These are phyloP conservation scores for Vanessa atalanta DNA, from an alignment of 1,140 invertebrate genomes.

Conservation along the genomic window DNA sequence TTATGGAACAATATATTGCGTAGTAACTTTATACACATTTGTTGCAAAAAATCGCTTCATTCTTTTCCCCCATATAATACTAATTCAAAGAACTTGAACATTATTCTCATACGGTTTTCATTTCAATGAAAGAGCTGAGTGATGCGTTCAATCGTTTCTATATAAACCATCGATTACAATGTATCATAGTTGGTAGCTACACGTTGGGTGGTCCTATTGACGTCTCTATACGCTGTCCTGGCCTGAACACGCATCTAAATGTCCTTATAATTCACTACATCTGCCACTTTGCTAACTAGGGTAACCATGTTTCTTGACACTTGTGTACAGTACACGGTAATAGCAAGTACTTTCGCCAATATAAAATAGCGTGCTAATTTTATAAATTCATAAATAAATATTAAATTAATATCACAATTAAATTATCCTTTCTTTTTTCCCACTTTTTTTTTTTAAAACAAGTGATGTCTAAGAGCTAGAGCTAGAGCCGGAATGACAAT, in stretches of 20 bases:
- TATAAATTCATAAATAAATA: neutral
- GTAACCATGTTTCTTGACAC: slow-evolving; percentile 32
- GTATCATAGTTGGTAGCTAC: slow-evolving; percentile 38
- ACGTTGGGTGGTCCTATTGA: slow-evolving; percentile 71
- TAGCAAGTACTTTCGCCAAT: neutral
- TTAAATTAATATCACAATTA: too few species aligned
- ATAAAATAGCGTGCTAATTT: neutral
- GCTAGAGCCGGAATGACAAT: too few species aligned
- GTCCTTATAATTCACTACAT: slow-evolving; percentile 76
- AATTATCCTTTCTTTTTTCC: too few species aligned
- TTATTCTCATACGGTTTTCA: neutral
- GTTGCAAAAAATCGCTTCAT: neutral
- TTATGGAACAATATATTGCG: too few species aligned
- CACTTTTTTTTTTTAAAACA: too few species aligned
- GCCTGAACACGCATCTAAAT: slow-evolving; percentile 68
- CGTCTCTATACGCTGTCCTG: slow-evolving; percentile 65
- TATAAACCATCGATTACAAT: slow-evolving; percentile 35
- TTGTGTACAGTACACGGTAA: neutral
- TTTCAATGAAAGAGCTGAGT: neutral
- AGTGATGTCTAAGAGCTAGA: too few species aligned
- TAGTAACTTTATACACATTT: too few species aligned
- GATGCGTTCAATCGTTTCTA: slow-evolving; percentile 21
- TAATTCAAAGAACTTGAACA: neutral
- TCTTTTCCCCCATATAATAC: neutral
- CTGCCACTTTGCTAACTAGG: slow-evolving; percentile 57